Conservation (phyloP, 2,113 vertebrate species). For the Actenoides hombroni region DNA sequence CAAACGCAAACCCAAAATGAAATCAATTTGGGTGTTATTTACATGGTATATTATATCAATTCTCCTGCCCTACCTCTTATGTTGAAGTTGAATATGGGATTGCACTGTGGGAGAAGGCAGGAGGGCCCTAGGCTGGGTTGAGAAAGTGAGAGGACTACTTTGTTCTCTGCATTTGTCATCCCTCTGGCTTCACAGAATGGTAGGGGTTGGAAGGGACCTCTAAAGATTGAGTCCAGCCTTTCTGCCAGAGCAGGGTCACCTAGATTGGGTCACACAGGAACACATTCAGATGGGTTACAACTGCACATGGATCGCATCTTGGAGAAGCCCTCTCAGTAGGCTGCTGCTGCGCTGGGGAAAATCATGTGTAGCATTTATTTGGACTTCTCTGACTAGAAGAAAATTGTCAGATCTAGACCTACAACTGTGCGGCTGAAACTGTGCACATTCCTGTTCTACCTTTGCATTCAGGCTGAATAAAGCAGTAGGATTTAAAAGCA, state of each 20-base stretch:
- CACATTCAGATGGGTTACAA: background rate
- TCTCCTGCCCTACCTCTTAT: background rate
- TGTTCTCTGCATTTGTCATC: background rate
- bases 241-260: too few relatives aligned
- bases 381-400: background rate
- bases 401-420: background rate
- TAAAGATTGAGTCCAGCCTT: too few relatives aligned
- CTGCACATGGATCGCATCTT: background rate
- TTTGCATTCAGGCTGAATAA: background rate
- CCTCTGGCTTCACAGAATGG: background rate
- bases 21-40: background rate
- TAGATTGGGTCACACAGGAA: too few relatives aligned
- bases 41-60: too few relatives aligned
- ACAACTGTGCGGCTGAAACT: background rate
- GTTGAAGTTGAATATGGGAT: background rate
- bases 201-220: too few relatives aligned
- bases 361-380: background rate
- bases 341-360: background rate
- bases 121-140: background rate
- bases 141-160: background rate
- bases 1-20: background rate
- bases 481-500: background rate
- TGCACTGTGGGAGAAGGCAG: background rate
- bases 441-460: background rate
- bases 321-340: background rate